These are phyloP conservation scores for Esperia sulphurella DNA, from an alignment of 2,888 invertebrate species.

Conservation along the genomic window DNA sequence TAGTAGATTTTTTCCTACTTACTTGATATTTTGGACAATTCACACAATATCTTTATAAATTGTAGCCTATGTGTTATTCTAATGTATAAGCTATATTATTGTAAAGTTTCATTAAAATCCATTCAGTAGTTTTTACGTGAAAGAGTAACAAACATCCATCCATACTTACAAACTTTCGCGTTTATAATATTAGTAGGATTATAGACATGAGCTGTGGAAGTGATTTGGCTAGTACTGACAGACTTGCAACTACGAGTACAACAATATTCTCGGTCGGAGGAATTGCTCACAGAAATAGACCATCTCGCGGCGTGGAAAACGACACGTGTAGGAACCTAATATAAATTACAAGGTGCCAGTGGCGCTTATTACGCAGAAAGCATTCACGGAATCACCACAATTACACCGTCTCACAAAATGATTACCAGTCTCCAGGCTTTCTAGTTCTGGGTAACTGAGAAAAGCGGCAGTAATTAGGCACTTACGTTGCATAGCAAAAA, in stretches of 20 bases:
- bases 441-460: conserved; percentile 14
- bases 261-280: conserved; percentile 21
- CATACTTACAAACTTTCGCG: no score
- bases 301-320: conserved; percentile 29
- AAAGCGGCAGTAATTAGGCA: not conserved
- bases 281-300: conserved; percentile 33
- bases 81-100: no score
- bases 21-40: no score
- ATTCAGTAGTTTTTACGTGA: no score
- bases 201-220: conserved; percentile 15
- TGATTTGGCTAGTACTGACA: conserved; percentile 10
- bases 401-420: conserved; percentile 12
- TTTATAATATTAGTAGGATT: no score
- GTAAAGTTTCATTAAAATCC: no score
- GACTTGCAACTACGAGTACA: conserved; percentile 3
- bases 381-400: conserved; percentile 21
- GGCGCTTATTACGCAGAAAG: conserved; percentile 15
- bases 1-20: no score
- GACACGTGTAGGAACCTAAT: conserved; percentile 28
- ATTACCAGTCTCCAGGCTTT: conserved; percentile 17
- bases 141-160: no score
- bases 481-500: no score
- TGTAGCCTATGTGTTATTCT: no score
- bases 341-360: not conserved
- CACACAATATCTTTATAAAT: no score